Evolutionary conservation across 2,797 vertebrate genomes (phyloP).

Genomic region (Microcaecilia unicolor): DNA sequence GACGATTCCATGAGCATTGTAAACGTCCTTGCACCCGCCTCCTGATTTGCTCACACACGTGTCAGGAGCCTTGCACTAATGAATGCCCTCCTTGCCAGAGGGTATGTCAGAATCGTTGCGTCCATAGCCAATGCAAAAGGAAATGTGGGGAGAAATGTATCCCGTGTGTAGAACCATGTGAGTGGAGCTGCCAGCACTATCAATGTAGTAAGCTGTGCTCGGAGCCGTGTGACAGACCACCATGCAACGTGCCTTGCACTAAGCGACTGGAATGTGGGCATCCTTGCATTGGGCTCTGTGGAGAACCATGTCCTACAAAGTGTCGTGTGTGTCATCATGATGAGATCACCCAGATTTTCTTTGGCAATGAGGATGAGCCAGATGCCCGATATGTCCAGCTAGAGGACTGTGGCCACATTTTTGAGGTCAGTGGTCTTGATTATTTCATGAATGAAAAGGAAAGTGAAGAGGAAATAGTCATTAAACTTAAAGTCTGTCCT

Average conservation of each 20-base stretch:
- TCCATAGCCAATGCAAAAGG: conserved; percentile 76
- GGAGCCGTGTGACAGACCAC: conserved; percentile 76
- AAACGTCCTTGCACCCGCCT: conserved; percentile 47
- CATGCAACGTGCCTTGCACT: conserved; percentile 65
- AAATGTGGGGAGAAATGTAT: conserved; percentile 67
- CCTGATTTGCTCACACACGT: conserved; percentile 80
- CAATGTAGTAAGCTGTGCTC: conserved; percentile 73
- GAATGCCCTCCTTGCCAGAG: conserved; percentile 72
- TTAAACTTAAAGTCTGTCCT: conserved; percentile 84
- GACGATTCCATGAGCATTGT: conserved; percentile 72
- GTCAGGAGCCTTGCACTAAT: conserved; percentile 64
- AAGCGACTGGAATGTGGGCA: conserved; percentile 68
- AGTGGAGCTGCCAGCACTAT: conserved; percentile 75
- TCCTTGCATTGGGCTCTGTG: conserved; percentile 79
- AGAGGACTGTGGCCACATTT: conserved; percentile 77
- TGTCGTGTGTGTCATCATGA: conserved; percentile 72
- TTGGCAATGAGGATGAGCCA: conserved; percentile 78
- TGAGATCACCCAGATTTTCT: conserved; percentile 81
- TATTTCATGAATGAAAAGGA: conserved; percentile 61
- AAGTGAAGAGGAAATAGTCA: conserved; percentile 34
- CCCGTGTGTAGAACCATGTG: conserved; percentile 74
- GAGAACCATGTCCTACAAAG: conserved; percentile 78
- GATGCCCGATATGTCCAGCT: conserved; percentile 74
- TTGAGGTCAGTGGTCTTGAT: conserved; percentile 75
- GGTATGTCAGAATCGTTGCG: conserved; percentile 73